Conservation (phyloP, 2,888 invertebrate genomes). For the Oscheius sp. region DNA sequence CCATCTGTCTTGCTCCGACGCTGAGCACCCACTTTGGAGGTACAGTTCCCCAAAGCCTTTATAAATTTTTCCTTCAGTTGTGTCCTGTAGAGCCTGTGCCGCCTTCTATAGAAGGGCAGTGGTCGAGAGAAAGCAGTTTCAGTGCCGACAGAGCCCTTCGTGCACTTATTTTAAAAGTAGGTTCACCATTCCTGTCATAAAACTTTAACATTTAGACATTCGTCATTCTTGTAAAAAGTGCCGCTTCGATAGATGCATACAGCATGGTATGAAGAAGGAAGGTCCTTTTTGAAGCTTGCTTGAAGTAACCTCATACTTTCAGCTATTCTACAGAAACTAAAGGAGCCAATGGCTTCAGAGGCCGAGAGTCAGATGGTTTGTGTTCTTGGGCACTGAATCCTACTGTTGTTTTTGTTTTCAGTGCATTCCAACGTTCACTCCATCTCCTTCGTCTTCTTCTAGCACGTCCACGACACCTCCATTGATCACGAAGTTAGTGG, state of each 20-base stretch:
- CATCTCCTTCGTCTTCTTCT: no score
- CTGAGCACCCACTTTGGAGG: constrained; percentile 1
- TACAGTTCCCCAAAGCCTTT: no score
- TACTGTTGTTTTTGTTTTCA: no score
- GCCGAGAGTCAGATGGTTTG: no score
- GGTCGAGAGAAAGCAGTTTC: background rate
- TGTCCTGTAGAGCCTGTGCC: constrained; percentile 1
- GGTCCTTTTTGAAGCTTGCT: constrained; percentile 78
- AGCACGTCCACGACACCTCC: no score
- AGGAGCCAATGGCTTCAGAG: no score
- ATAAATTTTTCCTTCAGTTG: background rate
- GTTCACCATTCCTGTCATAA: background rate
- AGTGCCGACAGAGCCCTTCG: background rate
- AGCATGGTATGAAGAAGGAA: constrained; percentile 99
- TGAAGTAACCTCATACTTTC: no score
- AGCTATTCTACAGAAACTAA: no score
- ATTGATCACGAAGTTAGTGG: no score
- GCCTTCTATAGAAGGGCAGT: background rate
- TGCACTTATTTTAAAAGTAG: background rate
- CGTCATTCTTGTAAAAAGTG: constrained; percentile 86
- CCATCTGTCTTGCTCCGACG: background rate
- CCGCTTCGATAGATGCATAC: constrained; percentile 98
- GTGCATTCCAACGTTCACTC: no score
- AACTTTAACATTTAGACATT: background rate
- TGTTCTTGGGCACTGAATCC: no score